Percentiles rank a stretch among this genome's conserved stretches.
These are phyloP conservation scores for Mandrillus leucophaeus DNA, from an alignment of 2,113 vertebrate species.

Conservation along the genomic window DNA sequence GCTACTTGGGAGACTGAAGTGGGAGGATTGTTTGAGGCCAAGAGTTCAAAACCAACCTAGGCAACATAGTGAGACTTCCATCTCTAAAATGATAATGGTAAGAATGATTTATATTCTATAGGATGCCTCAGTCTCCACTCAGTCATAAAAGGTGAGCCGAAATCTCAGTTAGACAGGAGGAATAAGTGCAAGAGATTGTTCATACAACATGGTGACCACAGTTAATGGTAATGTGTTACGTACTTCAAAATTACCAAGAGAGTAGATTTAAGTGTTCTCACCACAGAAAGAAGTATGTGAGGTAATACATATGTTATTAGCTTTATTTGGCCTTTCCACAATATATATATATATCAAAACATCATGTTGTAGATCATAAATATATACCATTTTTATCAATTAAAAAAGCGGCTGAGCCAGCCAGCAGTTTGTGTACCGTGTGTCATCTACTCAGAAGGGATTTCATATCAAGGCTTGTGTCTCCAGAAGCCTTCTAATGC, in stretches of 20 bases:
- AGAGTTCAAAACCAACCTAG: too few relatives aligned
- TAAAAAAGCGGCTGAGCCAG: not conserved
- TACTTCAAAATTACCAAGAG: not conserved
- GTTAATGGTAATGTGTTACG: too few relatives aligned
- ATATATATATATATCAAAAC: not conserved
- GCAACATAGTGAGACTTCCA: too few relatives aligned
- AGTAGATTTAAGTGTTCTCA: not conserved
- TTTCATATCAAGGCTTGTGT: not conserved
- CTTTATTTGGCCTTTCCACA: not conserved
- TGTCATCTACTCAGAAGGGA: not conserved
- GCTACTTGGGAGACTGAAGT: too few relatives aligned
- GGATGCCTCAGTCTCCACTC: not conserved
- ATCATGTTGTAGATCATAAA: not conserved
- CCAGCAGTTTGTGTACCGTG: not conserved
- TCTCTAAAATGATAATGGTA: too few relatives aligned
- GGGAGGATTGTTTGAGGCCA: too few relatives aligned
- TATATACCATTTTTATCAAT: not conserved
- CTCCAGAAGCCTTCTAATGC: slow-evolving; percentile 5
- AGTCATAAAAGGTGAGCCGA: not conserved
- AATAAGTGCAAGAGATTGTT: not conserved
- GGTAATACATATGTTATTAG: too few relatives aligned
- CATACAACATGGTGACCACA: not conserved
- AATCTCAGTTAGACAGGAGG: not conserved
- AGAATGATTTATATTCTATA: not conserved
- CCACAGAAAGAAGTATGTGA: not conserved